phyloP scores from a whole-genome alignment of 2,888 invertebrate genomes.

The Amiota minor region DNA sequence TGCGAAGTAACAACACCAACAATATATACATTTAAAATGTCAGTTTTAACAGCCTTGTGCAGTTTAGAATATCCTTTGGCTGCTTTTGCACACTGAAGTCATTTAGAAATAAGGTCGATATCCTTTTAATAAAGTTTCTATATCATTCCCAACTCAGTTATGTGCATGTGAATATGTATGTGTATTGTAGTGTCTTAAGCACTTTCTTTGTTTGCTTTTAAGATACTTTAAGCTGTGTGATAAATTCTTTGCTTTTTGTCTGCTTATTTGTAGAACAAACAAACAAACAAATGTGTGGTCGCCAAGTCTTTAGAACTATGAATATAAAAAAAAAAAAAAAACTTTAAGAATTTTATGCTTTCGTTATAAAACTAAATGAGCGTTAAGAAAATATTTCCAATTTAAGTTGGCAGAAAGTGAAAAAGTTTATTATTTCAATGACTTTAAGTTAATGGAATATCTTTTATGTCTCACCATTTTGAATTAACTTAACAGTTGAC shows the following conservation, averaged over 20 bases:
- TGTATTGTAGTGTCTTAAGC: neutral
- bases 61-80: conserved; percentile 16
- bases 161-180: conserved; percentile 13
- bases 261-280: neutral
- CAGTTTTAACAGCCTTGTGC: conserved; percentile 1
- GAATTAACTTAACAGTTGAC: too few species aligned
- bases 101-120: conserved; percentile 43
- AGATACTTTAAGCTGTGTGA: conserved; percentile 11
- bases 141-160: neutral
- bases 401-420: too few species aligned
- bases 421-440: too few species aligned
- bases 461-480: too few species aligned
- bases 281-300: too few species aligned
- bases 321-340: too few species aligned
- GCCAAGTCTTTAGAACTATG: too few species aligned
- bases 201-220: neutral
- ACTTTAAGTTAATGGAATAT: too few species aligned
- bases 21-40: conserved; percentile 30
- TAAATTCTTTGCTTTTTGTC: conserved; percentile 48
- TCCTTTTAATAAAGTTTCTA: conserved; percentile 36
- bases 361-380: too few species aligned
- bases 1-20: conserved; percentile 32
- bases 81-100: neutral
- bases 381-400: too few species aligned
- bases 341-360: too few species aligned